Conservation (phyloP, 2,113 vertebrate species). For the Corythoichthys intestinalis region DNA sequence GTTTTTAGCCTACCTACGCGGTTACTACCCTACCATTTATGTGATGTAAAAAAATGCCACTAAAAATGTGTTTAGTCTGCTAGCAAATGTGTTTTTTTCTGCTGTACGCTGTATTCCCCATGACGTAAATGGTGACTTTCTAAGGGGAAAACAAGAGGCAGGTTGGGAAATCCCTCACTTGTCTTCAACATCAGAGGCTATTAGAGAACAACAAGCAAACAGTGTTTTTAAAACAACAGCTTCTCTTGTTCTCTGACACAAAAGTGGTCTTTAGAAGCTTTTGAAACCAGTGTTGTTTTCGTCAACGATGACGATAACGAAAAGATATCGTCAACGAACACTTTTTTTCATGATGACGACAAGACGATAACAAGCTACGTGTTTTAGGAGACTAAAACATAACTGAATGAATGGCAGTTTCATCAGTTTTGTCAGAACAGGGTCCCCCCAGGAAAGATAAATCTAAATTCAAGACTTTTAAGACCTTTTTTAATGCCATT, state of each 20-base stretch:
- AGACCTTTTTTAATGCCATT: too few relatives aligned
- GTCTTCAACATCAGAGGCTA: background rate
- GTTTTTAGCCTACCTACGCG: background rate
- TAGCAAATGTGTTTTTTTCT: slow-evolving; percentile 19
- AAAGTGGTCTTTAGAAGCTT: slow-evolving; percentile 44
- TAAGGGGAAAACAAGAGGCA: background rate
- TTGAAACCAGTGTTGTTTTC: too few relatives aligned
- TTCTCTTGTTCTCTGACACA: slow-evolving; percentile 26
- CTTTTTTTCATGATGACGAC: too few relatives aligned
- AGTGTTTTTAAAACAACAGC: background rate
- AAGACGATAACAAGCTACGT: too few relatives aligned
- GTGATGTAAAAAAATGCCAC: background rate
- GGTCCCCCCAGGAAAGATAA: too few relatives aligned
- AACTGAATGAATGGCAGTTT: too few relatives aligned
- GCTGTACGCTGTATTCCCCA: background rate
- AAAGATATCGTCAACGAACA: too few relatives aligned
- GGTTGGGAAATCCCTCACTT: background rate
- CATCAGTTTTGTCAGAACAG: too few relatives aligned
- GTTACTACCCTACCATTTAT: background rate
- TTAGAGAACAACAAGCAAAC: background rate
- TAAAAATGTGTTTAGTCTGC: slow-evolving; percentile 12
- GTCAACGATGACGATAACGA: too few relatives aligned
- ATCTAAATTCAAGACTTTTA: too few relatives aligned
- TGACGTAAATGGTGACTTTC: background rate
- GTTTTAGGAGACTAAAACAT: too few relatives aligned